Evolutionary conservation across 2,888 invertebrate genomes (phyloP).

Genomic region (Colostygia pectinataria): DNA sequence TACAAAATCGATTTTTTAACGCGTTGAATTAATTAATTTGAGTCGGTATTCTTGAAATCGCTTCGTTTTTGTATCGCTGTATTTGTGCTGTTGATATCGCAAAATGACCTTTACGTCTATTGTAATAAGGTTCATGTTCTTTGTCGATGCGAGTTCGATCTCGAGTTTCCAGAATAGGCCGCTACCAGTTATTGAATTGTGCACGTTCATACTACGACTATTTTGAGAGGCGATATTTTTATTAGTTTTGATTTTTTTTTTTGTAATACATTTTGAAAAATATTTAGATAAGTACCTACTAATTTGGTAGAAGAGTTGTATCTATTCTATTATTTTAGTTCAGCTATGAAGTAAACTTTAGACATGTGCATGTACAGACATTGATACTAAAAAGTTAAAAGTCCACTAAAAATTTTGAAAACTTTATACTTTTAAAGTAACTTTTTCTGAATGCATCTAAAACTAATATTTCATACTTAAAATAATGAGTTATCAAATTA

Average conservation of each 20-base stretch:
- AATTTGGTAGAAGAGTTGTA: too few relatives aligned
- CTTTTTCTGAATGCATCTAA: too few relatives aligned
- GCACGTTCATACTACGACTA: conserved; percentile 35
- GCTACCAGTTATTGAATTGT: conserved; percentile 55
- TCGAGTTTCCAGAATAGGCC: conserved; percentile 58
- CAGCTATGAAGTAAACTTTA: neutral
- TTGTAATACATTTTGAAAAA: neutral
- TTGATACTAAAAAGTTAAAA: conserved; percentile 1
- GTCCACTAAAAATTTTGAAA: neutral
- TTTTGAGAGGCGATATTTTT: neutral
- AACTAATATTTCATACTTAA: too few relatives aligned
- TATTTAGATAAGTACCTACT: too few relatives aligned
- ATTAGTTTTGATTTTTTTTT: neutral
- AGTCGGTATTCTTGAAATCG: conserved; percentile 62
- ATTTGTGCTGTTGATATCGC: conserved; percentile 36
- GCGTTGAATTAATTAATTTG: conserved; percentile 52
- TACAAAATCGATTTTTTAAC: conserved; percentile 40
- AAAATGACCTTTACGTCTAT: conserved; percentile 47
- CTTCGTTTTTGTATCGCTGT: conserved; percentile 44
- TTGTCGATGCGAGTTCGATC: conserved; percentile 37
- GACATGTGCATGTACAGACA: conserved; percentile 6
- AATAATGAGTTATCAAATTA: too few relatives aligned
- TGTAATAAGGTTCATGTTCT: conserved; percentile 48
- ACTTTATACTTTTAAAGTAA: neutral
- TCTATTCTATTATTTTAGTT: neutral